Conservation (phyloP, 2,888 invertebrate genomes). For the Clistopyga incitator region DNA sequence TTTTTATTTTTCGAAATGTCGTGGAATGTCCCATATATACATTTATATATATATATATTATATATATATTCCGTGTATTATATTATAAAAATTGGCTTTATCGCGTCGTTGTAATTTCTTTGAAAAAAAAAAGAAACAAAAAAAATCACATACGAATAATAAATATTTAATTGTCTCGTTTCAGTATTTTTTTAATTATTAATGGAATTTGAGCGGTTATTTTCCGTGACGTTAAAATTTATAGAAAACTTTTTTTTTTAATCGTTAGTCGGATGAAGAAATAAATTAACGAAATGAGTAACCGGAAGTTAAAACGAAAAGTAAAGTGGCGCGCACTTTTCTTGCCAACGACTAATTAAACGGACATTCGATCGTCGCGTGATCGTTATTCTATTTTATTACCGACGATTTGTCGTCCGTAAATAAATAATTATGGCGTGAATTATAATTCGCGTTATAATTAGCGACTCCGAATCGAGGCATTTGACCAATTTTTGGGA, state of each 20-base stretch:
- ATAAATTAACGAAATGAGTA: slow-evolving; percentile 13
- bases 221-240: slow-evolving; percentile 5
- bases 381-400: slow-evolving; percentile 22
- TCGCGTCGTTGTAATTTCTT: slow-evolving; percentile 71
- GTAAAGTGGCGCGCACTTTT: slow-evolving; percentile 67
- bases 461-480: slow-evolving; percentile 48
- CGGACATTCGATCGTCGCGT: slow-evolving; percentile 13
- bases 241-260: slow-evolving; percentile 28
- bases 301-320: slow-evolving; percentile 26
- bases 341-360: slow-evolving; percentile 72
- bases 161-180: slow-evolving; percentile 72
- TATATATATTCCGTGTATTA: slow-evolving; percentile 71
- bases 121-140: slow-evolving; percentile 49
- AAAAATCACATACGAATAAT: slow-evolving; percentile 52
- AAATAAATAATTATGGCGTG: not conserved
- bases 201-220: slow-evolving; percentile 24
- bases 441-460: slow-evolving; percentile 48
- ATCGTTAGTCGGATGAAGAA: slow-evolving; percentile 16
- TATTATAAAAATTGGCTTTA: slow-evolving; percentile 72
- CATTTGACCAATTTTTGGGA: slow-evolving; percentile 27
- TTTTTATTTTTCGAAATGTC: not conserved
- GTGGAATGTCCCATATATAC: slow-evolving; percentile 5
- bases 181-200: slow-evolving; percentile 69
- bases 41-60: slow-evolving; percentile 66
- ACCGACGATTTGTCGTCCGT: slow-evolving; percentile 31